Evolutionary conservation across 2,888 invertebrate genomes (phyloP), one percentile per base, ranked within the genome.

Genomic region (Brachyopa scutellaris): DNA sequence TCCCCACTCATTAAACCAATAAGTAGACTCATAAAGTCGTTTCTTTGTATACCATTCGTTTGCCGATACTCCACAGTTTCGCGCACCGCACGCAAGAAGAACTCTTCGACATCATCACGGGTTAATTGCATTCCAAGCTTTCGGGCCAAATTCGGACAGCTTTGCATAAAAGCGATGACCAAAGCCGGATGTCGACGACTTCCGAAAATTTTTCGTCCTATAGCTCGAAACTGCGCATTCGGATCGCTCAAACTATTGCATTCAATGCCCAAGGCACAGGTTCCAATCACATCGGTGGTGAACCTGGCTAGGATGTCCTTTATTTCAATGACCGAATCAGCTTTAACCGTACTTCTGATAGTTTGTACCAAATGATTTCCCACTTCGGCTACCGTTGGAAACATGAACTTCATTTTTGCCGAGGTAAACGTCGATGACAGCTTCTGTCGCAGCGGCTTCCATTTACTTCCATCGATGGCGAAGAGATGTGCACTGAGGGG

Each of bases 221-320:
- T 87, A n/a, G 36, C 55, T 0, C 88, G 86, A 83, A 91, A 91
- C 31, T 88, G 86, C 0, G 90, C 88, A 49, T 90, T 76, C 0
- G 90, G 88, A 85, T 91, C 86, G 13, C 87, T 84, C n/a, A 91
- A 87, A 49, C 90, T 90, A 78, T 91, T 90, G 77, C 90, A 90
- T 13, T 91, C 90, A 4, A 92, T 86, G 0, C 92, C 92, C 84
- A 92, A 92, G 6, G 91, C 91, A 84, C 91, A 90, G 0, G 87
- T 88, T 0, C 91, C 91, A 45, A 92, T 92, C 0, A 92, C 91
- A 85, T 92, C 92, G 9, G 91, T 91, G 1, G 92, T 91, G 79
- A 88, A 92, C 3, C 90, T 88, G 0, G 90, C 89, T 33, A 90
- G 87, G 5, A 90, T 64, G 23, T 91, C 90, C 84, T 90, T 90